phyloP scores from a whole-genome alignment of 2,113 vertebrate species.

The Campylorhamphus procurvoides region DNA sequence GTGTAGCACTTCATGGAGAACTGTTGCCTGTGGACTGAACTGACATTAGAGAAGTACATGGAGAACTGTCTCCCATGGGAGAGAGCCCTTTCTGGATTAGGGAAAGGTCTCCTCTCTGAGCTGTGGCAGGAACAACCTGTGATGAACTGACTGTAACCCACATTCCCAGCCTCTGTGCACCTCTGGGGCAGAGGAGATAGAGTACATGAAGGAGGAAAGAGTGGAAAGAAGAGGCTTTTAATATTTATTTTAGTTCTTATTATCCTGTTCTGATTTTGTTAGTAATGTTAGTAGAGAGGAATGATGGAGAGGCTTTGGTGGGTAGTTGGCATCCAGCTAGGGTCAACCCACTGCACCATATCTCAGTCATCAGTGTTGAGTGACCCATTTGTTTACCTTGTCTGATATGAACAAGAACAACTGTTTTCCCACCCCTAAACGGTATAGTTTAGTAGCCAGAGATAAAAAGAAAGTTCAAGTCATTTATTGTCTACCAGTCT shows the following conservation, averaged over 20 bases:
- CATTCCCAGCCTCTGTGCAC: neutral
- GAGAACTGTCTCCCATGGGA: neutral
- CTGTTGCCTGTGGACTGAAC: neutral
- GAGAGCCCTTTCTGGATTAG: accelerated
- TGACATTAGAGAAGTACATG: no score
- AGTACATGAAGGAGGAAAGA: neutral
- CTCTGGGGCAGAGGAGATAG: neutral
- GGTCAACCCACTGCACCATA: neutral
- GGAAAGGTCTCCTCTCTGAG: neutral
- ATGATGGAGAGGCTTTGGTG: neutral
- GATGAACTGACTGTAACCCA: neutral
- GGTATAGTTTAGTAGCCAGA: neutral
- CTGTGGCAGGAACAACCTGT: neutral
- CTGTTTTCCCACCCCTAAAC: neutral
- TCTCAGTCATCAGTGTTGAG: neutral
- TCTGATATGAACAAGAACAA: neutral
- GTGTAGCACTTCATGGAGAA: neutral
- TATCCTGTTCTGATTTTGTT: neutral
- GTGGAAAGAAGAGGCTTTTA: neutral
- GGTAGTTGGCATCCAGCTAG: neutral
- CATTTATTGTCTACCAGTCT: neutral
- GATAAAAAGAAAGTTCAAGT: neutral
- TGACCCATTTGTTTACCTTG: neutral
- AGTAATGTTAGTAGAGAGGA: neutral
- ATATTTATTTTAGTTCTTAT: neutral